phyloP scores from a whole-genome alignment of 2,888 invertebrate species.

The Mystacides longicornis region DNA sequence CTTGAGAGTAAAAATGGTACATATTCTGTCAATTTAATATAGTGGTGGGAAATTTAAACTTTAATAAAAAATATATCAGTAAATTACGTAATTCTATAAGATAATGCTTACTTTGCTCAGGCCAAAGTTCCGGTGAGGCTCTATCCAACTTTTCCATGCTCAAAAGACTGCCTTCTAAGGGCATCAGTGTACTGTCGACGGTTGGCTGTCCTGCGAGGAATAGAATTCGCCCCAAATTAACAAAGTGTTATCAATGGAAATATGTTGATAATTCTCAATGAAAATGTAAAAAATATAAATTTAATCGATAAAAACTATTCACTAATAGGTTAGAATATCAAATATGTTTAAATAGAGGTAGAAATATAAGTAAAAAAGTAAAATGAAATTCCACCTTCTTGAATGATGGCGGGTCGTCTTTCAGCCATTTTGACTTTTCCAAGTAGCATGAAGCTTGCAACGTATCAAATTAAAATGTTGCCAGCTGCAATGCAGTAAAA shows the following conservation, averaged over 20 bases:
- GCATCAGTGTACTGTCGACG: slow-evolving; percentile 45
- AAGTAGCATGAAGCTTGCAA: background rate
- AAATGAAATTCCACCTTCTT: slow-evolving; percentile 48
- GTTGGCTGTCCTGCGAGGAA: slow-evolving; percentile 38
- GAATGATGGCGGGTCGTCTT: slow-evolving; percentile 55
- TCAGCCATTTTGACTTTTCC: slow-evolving; percentile 53
- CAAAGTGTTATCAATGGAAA: background rate
- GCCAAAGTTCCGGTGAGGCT: slow-evolving; percentile 95
- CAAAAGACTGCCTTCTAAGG: slow-evolving; percentile 67
- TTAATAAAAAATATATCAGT: background rate
- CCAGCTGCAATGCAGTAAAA: too few relatives aligned
- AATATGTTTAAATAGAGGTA: background rate
- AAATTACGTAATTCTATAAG: slow-evolving; percentile 14
- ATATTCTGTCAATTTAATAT: slow-evolving; percentile 4
- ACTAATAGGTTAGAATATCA: background rate
- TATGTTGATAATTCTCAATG: background rate
- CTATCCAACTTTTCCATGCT: slow-evolving; percentile 88
- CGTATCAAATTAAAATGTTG: background rate
- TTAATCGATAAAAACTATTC: background rate
- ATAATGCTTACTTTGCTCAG: slow-evolving; percentile 75
- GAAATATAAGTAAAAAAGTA: background rate
- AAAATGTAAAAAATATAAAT: background rate
- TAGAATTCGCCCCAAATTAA: slow-evolving; percentile 23
- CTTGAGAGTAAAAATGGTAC: background rate
- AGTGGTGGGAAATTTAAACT: background rate